These are phyloP conservation scores for Ctena decussata DNA, from an alignment of 2,888 invertebrate genomes.

Conservation along the genomic window DNA sequence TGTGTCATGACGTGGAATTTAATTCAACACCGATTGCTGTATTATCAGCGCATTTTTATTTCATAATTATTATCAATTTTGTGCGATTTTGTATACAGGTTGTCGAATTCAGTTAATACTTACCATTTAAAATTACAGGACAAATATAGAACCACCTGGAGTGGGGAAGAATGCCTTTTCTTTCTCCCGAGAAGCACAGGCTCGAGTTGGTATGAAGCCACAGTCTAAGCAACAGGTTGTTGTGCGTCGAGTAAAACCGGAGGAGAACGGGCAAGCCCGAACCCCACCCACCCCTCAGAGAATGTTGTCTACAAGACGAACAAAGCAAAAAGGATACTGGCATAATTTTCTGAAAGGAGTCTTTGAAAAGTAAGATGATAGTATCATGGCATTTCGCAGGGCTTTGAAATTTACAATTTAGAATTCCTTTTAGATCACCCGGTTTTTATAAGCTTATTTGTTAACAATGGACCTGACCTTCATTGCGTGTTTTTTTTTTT, in stretches of 20 bases:
- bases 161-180: not conserved
- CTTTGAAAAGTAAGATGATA: conserved; percentile 80
- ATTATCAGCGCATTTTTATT: no score
- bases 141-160: not conserved
- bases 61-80: no score
- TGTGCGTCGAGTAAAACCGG: not conserved
- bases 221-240: not conserved
- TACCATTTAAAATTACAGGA: not conserved
- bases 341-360: conserved; percentile 73
- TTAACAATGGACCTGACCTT: no score
- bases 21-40: no score
- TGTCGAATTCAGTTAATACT: no score
- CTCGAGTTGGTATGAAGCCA: conserved; percentile 33
- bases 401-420: no score
- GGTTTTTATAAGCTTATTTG: no score
- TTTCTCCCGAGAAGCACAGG: conserved; percentile 22
- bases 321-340: conserved; percentile 80
- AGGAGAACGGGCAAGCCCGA: not conserved
- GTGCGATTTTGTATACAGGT: no score
- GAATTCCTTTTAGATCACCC: no score
- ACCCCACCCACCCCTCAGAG: conserved; percentile 29
- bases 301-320: conserved; percentile 61
- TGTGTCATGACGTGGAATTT: no score
- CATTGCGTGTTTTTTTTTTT: no score
- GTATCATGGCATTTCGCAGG: no score